Evolutionary conservation across 2,113 vertebrate genomes (phyloP).

Genomic region (Aix galericulata): DNA sequence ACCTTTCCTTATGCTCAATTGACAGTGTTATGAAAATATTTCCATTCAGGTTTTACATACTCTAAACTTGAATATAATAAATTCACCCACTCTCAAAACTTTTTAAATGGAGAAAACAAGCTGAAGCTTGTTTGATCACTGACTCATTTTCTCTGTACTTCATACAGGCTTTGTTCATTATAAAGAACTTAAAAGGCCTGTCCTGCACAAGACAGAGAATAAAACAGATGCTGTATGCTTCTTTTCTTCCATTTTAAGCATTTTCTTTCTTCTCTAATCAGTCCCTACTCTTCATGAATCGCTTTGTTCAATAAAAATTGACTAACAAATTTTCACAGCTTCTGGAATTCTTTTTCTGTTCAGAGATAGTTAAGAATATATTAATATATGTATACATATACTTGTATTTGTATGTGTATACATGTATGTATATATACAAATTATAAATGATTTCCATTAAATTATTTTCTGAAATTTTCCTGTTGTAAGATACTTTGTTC

Average conservation of each 20-base stretch:
- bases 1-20: neutral
- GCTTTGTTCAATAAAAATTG: neutral
- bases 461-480: neutral
- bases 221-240: neutral
- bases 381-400: too few relatives aligned
- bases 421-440: accelerated
- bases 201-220: neutral
- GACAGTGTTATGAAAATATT: neutral
- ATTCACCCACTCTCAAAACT: neutral
- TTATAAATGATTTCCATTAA: neutral
- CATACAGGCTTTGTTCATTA: neutral
- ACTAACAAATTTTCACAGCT: neutral
- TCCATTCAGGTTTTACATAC: neutral
- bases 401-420: neutral
- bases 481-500: neutral
- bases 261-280: neutral
- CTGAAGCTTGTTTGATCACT: neutral
- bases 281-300: neutral
- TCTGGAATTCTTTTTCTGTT: neutral
- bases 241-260: neutral
- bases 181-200: neutral
- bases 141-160: neutral
- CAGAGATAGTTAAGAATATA: neutral
- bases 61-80: neutral
- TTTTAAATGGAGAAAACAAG: neutral